Evolutionary conservation across 2,797 vertebrate genomes (phyloP), one percentile per base, ranked within the genome.

Genomic region (Cetoscarus ocellatus): DNA sequence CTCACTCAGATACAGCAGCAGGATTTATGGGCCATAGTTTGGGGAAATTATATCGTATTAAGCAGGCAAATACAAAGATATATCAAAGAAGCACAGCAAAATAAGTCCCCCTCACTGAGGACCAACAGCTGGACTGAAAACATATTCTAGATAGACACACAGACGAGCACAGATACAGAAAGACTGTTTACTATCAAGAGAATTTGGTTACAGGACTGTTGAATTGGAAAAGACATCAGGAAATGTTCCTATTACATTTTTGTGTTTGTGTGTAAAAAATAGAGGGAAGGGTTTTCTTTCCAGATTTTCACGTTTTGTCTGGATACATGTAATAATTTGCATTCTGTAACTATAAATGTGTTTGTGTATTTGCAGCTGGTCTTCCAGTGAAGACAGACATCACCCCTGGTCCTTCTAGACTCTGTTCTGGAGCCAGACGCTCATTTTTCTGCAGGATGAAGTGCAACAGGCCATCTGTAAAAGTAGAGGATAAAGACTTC

Each of bases 391-490:
- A 98, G 92, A 99, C 98, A 0, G 98, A 99, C 90, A 96, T 99
- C 92, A 95, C 97, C n/a, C 97, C 97, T 0, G 97, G 97, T 61
- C 98, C 98, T 1, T 98, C 98, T 27, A 89, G 98, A 61, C 95
- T 99, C 13, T 99, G 98, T 74, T 99, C 98, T 1, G 98, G 98
- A 68, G 97, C 98, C 54, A 93, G 98, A 0, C 95, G 98, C 44
- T 99, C 98, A 15, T 99, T 99, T 88, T 99, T 99, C 94, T 99
- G 98, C 94, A 95, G 98, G 86, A 99, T 99, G 98, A 99, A 99
- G 89, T 99, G 98, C 89, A 99, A 99, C 89, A 94, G 96, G 57
- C 96, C 97, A 13, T 97, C 97, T 0, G 97, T 99, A 59, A 99
- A 99, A 93, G 95, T 98, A 61, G 98, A 99, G 91, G 97, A 99